These are phyloP conservation scores for Galeruca laticollis DNA, from an alignment of 2,888 invertebrate species.

Conservation along the genomic window DNA sequence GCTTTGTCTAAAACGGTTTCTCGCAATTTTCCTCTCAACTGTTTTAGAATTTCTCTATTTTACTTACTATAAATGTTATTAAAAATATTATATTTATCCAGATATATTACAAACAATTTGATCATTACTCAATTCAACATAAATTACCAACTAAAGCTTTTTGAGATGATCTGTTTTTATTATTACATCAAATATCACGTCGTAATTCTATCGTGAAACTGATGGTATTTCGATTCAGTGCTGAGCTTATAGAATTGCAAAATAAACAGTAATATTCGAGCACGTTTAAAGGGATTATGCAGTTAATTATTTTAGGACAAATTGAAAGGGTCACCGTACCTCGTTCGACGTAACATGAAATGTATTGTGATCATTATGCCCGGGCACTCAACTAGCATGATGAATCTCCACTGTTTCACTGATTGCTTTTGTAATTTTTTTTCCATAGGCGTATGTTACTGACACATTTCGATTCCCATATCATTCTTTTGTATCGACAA, in stretches of 20 bases:
- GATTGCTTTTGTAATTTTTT: constrained; percentile 26
- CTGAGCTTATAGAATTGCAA: constrained; percentile 47
- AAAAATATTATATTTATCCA: too few species aligned
- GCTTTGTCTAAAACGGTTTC: constrained; percentile 2
- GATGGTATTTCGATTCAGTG: constrained; percentile 9
- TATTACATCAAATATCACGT: constrained; percentile 22
- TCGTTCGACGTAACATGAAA: constrained; percentile 44
- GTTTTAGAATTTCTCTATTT: not conserved
- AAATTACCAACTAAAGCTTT: not conserved
- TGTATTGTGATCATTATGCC: constrained; percentile 41
- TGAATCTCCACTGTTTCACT: constrained; percentile 33
- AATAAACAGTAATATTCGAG: constrained; percentile 56
- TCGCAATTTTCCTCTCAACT: constrained; percentile 16
- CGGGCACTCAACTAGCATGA: constrained; percentile 36
- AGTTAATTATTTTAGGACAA: constrained; percentile 56
- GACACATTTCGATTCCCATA: constrained; percentile 26
- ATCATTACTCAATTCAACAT: too few species aligned
- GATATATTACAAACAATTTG: too few species aligned
- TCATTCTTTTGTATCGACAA: constrained; percentile 10
- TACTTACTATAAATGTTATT: not conserved
- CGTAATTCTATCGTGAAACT: constrained; percentile 4
- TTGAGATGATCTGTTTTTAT: constrained; percentile 6
- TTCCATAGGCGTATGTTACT: constrained; percentile 14
- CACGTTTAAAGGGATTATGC: constrained; percentile 55
- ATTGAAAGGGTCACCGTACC: constrained; percentile 47